Evolutionary conservation across 2,113 vertebrate species (phyloP), one percentile per base, ranked within the genome.

Genomic region (Dicerorhinus sumatrensis): DNA sequence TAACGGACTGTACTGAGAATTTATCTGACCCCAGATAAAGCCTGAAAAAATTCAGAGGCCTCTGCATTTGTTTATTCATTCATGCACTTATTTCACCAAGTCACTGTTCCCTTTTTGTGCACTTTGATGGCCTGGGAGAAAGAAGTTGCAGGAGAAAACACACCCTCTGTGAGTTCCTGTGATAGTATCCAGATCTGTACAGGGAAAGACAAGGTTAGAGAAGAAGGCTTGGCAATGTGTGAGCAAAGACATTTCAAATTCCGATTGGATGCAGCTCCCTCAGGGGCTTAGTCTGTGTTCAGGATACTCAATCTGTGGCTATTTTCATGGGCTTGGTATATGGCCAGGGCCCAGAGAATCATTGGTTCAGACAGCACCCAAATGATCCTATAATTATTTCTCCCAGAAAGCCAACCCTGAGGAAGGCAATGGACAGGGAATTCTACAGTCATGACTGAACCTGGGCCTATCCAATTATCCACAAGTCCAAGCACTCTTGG

Each of bases 201-300:
- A 86, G 36, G 3, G 48, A 12, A 85, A 33, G 18, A 33, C 13
- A 77, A 77, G 7, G 0, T 87, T 92, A 73, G 60, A 91, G 48
- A 91, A 89, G 31, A 75, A 81, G 6, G 6, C 21, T 86, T 65
- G 29, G 14, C 58, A 62, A 42, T 93, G 69, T 77, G n/a, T 82
- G 54, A 83, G 8, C 62, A 82, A 96, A 77, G 17, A 29, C 25
- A 85, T 94, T 94, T 92, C 27, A 62, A 86, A 95, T 77, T 90
- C 14, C 87, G 27, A 82, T 62, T 56, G 23, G 17, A 31, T 90
- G 14, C 29, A 72, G 42, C 27, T 77, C 54, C 23, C 5, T 76
- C 48, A 56, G 56, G 39, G 33, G 70, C 21, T 58, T 58, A 56
- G 23, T 75, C 11, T 81, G 21, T 36, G 11, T 91, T 93, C 76